Base-by-base conservation (phyloP, 2,113 vertebrate species). In the Myotis lucifugus region DNA sequence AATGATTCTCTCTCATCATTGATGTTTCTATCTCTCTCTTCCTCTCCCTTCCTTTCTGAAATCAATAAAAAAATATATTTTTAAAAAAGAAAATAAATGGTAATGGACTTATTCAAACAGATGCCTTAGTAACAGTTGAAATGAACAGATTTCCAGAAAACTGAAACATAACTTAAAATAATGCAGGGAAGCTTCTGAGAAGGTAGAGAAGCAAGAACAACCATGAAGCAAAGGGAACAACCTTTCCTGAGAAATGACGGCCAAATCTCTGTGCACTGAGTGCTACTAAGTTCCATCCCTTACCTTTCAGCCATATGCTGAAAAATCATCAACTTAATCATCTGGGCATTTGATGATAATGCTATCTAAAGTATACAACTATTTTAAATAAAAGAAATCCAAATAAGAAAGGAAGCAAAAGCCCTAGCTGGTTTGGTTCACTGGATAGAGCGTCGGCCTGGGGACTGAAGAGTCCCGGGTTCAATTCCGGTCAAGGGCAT, bases 111-210 rank as follows among this genome's bases (percentile, higher is more conserved):
- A 32, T n/a, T 34, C 61, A 78, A 84, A 54, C 12, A 84, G 61
- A 42, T 83, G n/a, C 5, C 40, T 46, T 25, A n/a, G 15, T 42
- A 67, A 74, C 46, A 21, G 50, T 21, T 37, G 73, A 69, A 89
- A 42, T 9, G 7, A 50, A 90, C 21, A 50, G 11, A 74, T 69
- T 73, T 73, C 72, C 48, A 50, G 48, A 73, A 88, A 34, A 42
- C 3, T 61, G 72, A 67, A 94, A 85, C 37, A 73, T 48, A 40
- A 73, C 25, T 85, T 92, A 27, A 85, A 88, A 85, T 91, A 66
- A 88, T 67, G 40, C 77, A 76, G n/a, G 67, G 74, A 82, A 70
- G 50, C 32, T 32, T 13, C 54, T 74, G 78, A 66, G 29, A 37
- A 86, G 15, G 37, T 48, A 76, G 27, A 77, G 8, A 70, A 92